Evolutionary conservation across 2,113 vertebrate genomes (phyloP), one percentile per base, ranked within the genome.

Genomic region (Merops nubicus): DNA sequence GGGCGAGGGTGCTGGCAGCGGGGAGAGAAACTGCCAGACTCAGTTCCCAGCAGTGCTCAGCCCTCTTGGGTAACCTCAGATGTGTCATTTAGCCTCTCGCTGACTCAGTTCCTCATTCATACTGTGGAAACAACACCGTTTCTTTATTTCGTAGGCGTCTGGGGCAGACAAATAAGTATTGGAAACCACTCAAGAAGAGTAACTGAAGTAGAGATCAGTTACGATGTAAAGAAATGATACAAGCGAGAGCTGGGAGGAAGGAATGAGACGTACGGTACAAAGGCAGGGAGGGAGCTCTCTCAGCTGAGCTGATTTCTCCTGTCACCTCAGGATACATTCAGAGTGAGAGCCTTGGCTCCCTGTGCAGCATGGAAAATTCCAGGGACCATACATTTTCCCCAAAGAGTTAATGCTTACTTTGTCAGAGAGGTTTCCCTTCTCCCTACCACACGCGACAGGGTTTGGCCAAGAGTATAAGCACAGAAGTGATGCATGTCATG

Each of bases 41-140:
- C 8, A 2, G 56, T 96, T 96, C 93, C 90, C 83, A 84, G 96
- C 88, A 96, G 78, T 0, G 1, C 67, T 17, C 74, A 2, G 75
- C 50, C 21, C 54, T 47, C 82, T 85, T 62, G 74, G 59, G 92
- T 94, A 94, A 96, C 92, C 92, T 96, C 85, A 8, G 79, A 86
- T 81, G 94, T 62, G 90, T 96, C 95, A 95, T 80, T 91, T 8
- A 43, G 16, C 54, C 74, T 88, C 81, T 68, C 3, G 59, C 60
- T 94, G 95, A 96, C 92, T 96, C 96, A 97, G 95, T 96, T 96
- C 92, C 93, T 91, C 79, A 45, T 74, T 81, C 1, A 2, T 25
- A 29, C 64, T 0, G 10, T 28, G 85, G 92, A 96, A 96, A 92
- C 80, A 90, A 92, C 54, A 93, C 36, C 54, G 45, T 83, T 91